A percentile compares a stretch with the other conserved stretches of the same genome.
These are phyloP conservation scores for Daktulosphaira vitifoliae DNA, from an alignment of 1,140 invertebrate genomes.

Conservation along the genomic window DNA sequence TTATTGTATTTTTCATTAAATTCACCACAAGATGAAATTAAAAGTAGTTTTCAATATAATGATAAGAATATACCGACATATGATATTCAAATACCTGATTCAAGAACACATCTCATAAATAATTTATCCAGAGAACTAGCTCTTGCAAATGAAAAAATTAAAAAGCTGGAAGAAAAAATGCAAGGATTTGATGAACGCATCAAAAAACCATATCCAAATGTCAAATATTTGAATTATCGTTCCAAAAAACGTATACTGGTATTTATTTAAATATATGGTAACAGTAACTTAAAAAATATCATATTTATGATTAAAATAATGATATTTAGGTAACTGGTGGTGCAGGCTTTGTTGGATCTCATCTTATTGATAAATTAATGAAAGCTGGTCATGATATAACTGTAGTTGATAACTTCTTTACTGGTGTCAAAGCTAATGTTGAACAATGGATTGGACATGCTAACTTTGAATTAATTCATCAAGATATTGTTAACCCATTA, in stretches of 20 bases:
- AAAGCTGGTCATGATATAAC: constrained; percentile 94
- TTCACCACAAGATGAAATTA: no score
- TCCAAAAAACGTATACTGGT: constrained; percentile 34
- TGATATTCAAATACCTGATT: background rate
- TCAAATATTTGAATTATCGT: constrained; percentile 32
- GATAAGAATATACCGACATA: no score
- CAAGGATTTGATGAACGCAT: constrained; percentile 29
- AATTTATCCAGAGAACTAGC: background rate
- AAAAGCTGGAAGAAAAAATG: constrained; percentile 21
- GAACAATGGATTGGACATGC: constrained; percentile 98
- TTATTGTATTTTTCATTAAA: no score
- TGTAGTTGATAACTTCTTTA: constrained; percentile 97
- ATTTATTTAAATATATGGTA: background rate
- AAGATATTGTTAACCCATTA: constrained; percentile 96
- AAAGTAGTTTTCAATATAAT: no score
- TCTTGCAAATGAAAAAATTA: constrained; percentile 8
- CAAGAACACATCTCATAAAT: background rate
- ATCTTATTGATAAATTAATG: constrained; percentile 93
- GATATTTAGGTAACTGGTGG: constrained; percentile 79
- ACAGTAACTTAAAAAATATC: background rate
- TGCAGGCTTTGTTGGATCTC: constrained; percentile 97
- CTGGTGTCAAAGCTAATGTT: constrained; percentile 91
- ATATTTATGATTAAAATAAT: background rate
- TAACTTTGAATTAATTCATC: constrained; percentile 98
- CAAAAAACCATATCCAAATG: constrained; percentile 33